Evolutionary conservation across 2,113 vertebrate species (phyloP).

Genomic region (Ariopsis seemanni): DNA sequence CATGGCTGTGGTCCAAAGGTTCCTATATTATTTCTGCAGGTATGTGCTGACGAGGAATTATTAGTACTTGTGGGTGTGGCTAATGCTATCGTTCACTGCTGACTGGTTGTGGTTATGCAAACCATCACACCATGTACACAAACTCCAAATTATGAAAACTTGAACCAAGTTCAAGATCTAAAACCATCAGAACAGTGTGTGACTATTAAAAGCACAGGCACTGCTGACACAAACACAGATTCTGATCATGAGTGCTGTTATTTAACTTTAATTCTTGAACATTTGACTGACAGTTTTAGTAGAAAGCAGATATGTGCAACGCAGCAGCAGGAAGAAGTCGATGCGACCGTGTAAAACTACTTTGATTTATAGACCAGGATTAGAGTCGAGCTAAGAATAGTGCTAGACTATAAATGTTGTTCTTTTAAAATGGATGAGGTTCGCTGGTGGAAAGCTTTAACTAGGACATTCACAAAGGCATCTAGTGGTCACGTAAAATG

Average conservation of each 20-base stretch:
- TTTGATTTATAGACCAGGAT: background rate
- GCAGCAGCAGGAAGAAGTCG: background rate
- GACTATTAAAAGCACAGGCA: background rate
- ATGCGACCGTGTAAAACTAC: background rate
- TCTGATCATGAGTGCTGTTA: background rate
- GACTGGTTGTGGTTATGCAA: background rate
- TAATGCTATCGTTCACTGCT: background rate
- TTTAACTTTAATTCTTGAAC: background rate
- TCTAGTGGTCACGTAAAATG: background rate
- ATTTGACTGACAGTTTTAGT: background rate
- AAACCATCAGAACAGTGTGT: background rate
- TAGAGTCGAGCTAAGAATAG: slow-evolving; percentile 9
- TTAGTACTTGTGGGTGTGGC: background rate
- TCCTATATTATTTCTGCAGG: background rate
- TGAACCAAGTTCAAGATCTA: background rate
- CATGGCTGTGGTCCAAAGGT: no score
- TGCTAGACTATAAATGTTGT: background rate
- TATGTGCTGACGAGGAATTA: background rate
- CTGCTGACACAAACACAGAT: background rate
- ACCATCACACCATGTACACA: background rate
- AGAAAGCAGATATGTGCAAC: background rate
- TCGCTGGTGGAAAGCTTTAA: background rate
- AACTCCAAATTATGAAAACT: background rate
- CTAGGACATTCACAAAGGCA: background rate
- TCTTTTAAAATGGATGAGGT: background rate